Evolutionary conservation across 2,888 invertebrate species (phyloP), one percentile per base, ranked within the genome.

Genomic region (Microdon myrmicae): DNA sequence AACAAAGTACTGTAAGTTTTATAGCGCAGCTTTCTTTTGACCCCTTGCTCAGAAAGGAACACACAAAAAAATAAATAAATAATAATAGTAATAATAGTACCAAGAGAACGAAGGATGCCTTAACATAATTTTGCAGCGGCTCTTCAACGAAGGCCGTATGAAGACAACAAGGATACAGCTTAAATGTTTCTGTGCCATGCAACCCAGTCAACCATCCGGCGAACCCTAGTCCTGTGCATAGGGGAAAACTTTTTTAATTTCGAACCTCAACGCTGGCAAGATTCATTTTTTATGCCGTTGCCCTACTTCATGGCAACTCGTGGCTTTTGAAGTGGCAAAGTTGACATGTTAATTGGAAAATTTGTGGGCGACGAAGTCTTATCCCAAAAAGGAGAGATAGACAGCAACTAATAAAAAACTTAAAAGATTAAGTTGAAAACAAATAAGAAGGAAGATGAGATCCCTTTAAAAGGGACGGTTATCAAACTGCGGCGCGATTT

Each of bases 301-400:
- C 51, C 43, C 64, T 45, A 64, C 64, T 56, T 58, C 58, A 43
- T 43, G 51, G 64, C 58, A 64, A 58, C 58, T 64, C 51, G 64
- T 64, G 64, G 64, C 58, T 64, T 64, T 53, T 43, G 43, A 64
- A 64, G 58, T 64, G 64, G 64, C 58, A 64, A 58, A 64, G 64
- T 58, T 64, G 64, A 64, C 64, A 64, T 64, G 64, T 64, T 64
- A 64, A 64, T 64, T 64, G 64, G 64, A 58, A 64, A 64, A 64
- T 64, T 64, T 64, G 64, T 58, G 64, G 64, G 45, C 58, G 51
- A 51, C 56, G 31, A 56, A 56, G 55, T 61, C 55, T 45, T n/a
- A n/a, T n/a, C 39, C 45, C 47, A 58, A 64, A 47, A 49, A 56
- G 51, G 51, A 43, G 37, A n/a, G n/a, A n/a, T n/a, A n/a, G n/a